Conservation (phyloP, 2,113 vertebrate genomes). For the Psilopsiagon aymara region DNA sequence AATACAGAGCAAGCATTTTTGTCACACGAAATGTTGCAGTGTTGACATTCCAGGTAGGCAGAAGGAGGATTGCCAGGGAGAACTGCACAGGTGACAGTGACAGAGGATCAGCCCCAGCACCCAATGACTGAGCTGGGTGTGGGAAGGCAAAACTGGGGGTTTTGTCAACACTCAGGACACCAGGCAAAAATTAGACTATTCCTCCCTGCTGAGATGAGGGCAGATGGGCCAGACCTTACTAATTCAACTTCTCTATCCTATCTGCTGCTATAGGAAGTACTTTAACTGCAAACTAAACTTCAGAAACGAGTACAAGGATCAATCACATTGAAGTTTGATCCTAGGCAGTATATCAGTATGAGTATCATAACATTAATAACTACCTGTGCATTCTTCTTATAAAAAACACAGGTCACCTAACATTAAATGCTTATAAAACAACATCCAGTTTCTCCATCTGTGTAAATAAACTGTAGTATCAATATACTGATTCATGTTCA, state of each 20-base stretch:
- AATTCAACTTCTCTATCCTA: background rate
- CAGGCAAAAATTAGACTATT: background rate
- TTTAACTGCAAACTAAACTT: background rate
- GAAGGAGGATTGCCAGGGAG: background rate
- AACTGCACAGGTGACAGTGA: background rate
- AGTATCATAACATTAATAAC: background rate
- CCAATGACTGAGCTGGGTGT: background rate
- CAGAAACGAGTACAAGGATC: background rate
- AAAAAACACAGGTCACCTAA: background rate
- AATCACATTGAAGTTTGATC: background rate
- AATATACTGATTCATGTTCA: background rate
- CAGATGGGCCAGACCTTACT: background rate
- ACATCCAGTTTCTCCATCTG: background rate
- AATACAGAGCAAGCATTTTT: background rate
- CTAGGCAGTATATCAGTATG: background rate
- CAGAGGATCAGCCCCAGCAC: background rate
- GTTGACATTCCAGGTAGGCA: accelerated
- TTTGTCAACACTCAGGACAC: background rate
- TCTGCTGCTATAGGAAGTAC: background rate
- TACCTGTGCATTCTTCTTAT: background rate
- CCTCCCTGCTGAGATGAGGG: background rate
- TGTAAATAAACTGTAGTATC: background rate
- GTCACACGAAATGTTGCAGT: accelerated
- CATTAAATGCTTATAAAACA: background rate
- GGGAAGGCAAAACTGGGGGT: background rate